Percentiles rank a stretch among this genome's conserved stretches.
phyloP scores from a whole-genome alignment of 1,140 invertebrate species.

The Aphaenogaster rudis region DNA sequence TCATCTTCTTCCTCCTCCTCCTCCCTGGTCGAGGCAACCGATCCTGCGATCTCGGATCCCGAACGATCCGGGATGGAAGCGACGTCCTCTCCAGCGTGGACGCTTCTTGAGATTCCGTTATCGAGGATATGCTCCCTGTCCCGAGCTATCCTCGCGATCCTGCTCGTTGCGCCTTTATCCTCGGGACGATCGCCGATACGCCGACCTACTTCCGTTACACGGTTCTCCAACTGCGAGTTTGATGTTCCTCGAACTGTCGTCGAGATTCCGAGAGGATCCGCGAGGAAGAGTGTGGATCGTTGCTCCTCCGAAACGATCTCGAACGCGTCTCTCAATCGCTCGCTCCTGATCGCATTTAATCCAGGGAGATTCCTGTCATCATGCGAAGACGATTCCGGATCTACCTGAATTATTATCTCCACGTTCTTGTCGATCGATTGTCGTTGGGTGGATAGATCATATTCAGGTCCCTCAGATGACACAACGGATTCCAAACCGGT shows the following conservation, averaged over 20 bases:
- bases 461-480: background rate
- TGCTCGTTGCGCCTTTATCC: background rate
- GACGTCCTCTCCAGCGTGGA: background rate
- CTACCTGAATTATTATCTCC: constrained; percentile 18
- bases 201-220: background rate
- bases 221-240: background rate
- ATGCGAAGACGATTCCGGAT: background rate
- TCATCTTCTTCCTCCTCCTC: background rate
- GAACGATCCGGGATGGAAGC: background rate
- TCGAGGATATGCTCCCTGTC: background rate
- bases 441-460: background rate
- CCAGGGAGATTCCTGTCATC: background rate
- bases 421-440: background rate
- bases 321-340: background rate
- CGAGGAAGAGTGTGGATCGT: background rate
- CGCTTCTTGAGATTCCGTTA: background rate
- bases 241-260: background rate
- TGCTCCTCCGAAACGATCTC: background rate
- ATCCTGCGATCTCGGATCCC: background rate
- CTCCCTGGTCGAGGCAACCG: background rate
- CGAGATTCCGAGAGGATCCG: background rate
- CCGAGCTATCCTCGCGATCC: background rate
- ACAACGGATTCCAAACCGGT: background rate
- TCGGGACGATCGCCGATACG: background rate
- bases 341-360: background rate